phyloP scores from a whole-genome alignment of 2,113 vertebrate species.

The Echinops telfairi region DNA sequence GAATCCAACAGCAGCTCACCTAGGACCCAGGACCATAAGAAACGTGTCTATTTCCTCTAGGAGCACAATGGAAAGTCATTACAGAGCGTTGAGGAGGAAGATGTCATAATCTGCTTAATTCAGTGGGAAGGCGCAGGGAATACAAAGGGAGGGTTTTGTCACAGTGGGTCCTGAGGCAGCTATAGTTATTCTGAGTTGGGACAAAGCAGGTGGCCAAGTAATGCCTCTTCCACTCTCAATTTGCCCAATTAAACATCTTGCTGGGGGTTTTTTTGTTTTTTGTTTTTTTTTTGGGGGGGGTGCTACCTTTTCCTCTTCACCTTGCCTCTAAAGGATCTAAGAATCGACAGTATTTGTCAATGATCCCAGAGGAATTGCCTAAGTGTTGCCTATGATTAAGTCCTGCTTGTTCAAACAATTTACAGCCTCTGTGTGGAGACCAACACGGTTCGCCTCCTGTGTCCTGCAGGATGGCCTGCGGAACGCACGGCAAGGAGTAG shows the following conservation, averaged over 20 bases:
- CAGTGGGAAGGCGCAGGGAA: neutral
- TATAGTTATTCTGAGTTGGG: too few relatives aligned
- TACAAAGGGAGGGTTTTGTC: too few relatives aligned
- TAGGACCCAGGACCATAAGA: too few relatives aligned
- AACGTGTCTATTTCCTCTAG: neutral
- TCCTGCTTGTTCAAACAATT: neutral
- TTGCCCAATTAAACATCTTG: too few relatives aligned
- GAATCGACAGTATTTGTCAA: neutral
- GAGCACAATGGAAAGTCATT: neutral
- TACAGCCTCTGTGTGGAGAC: neutral
- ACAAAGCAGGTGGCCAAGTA: too few relatives aligned
- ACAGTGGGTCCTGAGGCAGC: neutral
- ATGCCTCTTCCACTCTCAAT: too few relatives aligned
- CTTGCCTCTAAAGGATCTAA: neutral
- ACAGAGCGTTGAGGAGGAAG: neutral
- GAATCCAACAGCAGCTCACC: neutral
- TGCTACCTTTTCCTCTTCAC: neutral
- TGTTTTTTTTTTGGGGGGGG: too few relatives aligned
- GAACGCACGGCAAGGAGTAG: neutral
- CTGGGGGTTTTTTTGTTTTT: too few relatives aligned
- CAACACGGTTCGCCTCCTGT: neutral
- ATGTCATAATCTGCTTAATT: neutral
- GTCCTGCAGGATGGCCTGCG: neutral
- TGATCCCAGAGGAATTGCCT: neutral
- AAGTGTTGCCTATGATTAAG: neutral